Evolutionary conservation across 2,888 invertebrate species (phyloP), one percentile per base, ranked within the genome.

Genomic region (Panopea generosa): DNA sequence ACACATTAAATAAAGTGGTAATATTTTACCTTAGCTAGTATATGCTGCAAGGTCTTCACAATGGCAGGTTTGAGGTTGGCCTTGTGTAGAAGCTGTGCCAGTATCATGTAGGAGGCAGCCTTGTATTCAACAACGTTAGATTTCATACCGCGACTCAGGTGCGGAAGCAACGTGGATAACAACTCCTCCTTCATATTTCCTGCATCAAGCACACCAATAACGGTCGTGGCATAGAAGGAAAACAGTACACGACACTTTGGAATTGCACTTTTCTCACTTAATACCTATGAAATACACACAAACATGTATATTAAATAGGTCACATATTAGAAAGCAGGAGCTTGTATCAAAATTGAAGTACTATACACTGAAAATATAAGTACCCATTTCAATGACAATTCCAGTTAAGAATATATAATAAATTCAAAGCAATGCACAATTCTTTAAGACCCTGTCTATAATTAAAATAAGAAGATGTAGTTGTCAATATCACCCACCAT

Each of bases 141-240:
- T 94, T 94, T 86, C 55, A 97, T 93, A 0, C 96, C 97, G 84
- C 94, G 94, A 0, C 95, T 88, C n/a, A 98, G 88, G 0, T 95
- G 94, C 0, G 96, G 96, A 27, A 97, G 89, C 27, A 97, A 93
- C 18, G 95, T 94, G 55, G 94, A 94, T 1, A 98, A 91, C 65
- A 96, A 95, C 91, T 90, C 96, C 96, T 59, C 94, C 0, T 83
- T 84, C 24, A 89, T 72, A 4, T 66, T 52, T 4, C 84, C 80
- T 0, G 73, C 45, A 40, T 86, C 81, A 45, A 90, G 66, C 96
- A 93, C 95, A 2, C 96, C 96, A 40, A 96, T 94, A 0, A 96
- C 93, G 0, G 96, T 95, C 16, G 96, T 95, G 60, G 96, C 95
- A 90, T 96, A 97, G 92, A 98, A 98, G 9, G 96, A 96, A 88